Evolutionary conservation across 2,888 invertebrate genomes (phyloP).

Genomic region (Teinopalpus imperialis): DNA sequence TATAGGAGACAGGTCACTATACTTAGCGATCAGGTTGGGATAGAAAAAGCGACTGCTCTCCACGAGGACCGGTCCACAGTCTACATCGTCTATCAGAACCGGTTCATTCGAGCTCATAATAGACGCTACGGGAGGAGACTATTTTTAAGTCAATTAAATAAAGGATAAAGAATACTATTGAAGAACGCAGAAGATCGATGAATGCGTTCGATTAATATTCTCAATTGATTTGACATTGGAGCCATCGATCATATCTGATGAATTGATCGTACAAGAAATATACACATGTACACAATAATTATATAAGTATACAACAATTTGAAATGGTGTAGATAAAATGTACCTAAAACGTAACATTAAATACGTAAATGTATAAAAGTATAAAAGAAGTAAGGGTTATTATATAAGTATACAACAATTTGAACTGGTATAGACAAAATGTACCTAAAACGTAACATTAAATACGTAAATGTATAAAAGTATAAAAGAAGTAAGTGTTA

Average conservation of each 20-base stretch:
- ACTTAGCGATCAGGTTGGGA: conserved; percentile 16
- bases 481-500: too few relatives aligned
- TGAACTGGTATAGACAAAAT: too few relatives aligned
- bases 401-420: too few relatives aligned
- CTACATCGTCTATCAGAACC: conserved; percentile 13
- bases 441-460: too few relatives aligned
- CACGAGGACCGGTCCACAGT: conserved; percentile 7
- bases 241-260: conserved; percentile 48
- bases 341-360: too few relatives aligned
- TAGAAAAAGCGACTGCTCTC: conserved; percentile 15
- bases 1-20: conserved; percentile 13
- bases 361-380: too few relatives aligned
- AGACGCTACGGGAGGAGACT: conserved; percentile 7
- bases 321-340: too few relatives aligned
- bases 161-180: conserved; percentile 3
- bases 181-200: conserved; percentile 5
- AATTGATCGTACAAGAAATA: conserved; percentile 43
- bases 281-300: not conserved
- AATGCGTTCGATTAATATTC: conserved; percentile 43
- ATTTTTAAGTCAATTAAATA: conserved; percentile 11
- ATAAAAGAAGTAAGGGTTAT: too few relatives aligned
- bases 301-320: too few relatives aligned
- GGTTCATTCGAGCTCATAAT: conserved; percentile 15
- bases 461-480: too few relatives aligned
- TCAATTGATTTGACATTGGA: conserved; percentile 68